Conservation (phyloP, 2,797 vertebrate genomes). For the Odontamblyopus rebecca region DNA sequence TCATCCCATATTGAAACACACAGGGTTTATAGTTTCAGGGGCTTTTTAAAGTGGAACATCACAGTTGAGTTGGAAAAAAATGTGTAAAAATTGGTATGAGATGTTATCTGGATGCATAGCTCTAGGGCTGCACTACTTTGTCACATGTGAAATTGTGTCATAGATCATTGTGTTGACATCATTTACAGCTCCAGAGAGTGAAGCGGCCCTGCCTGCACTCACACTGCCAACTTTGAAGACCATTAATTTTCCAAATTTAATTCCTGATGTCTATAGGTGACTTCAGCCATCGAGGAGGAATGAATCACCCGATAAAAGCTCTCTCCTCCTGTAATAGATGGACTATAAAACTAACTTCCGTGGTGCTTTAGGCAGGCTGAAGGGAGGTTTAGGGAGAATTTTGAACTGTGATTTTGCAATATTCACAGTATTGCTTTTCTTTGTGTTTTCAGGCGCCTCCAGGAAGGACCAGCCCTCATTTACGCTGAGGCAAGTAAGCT, state of each 20-base stretch:
- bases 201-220: conserved; percentile 26
- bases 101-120: conserved; percentile 28
- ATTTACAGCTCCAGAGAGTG: conserved; percentile 27
- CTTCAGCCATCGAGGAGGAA: conserved; percentile 27
- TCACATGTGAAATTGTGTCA: conserved; percentile 10
- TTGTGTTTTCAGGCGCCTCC: conserved; percentile 72
- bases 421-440: neutral
- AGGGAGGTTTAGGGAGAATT: conserved; percentile 21
- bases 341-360: conserved; percentile 26
- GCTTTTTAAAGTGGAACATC: conserved; percentile 5
- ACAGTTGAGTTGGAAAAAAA: neutral
- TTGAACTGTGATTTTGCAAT: conserved; percentile 2
- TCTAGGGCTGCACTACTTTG: conserved; percentile 5
- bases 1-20: neutral
- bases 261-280: conserved; percentile 32
- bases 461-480: conserved; percentile 92
- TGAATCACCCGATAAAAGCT: conserved; percentile 26
- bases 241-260: conserved; percentile 45
- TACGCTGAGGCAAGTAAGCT: conserved; percentile 89
- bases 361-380: conserved; percentile 28
- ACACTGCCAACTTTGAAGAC: conserved; percentile 9
- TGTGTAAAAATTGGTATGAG: conserved; percentile 3
- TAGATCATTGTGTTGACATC: conserved; percentile 41
- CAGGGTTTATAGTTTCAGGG: conserved; percentile 1
- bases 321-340: conserved; percentile 23